Evolutionary conservation across 2,113 vertebrate species (phyloP).

Genomic region (Heterocephalus glaber): DNA sequence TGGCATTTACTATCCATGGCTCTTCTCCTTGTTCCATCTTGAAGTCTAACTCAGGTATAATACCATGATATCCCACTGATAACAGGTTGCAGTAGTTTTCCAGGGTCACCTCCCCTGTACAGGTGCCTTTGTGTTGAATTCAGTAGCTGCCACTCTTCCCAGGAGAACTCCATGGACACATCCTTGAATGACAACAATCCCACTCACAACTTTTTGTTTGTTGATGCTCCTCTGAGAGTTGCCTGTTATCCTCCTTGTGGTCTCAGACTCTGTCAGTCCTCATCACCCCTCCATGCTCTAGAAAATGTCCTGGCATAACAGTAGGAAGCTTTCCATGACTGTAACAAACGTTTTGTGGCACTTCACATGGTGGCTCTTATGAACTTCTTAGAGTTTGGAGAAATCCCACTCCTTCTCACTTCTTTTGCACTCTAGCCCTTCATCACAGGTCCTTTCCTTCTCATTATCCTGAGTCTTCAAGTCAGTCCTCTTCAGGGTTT

Average conservation of each 20-base stretch:
- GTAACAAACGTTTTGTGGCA: background rate
- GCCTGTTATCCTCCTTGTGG: background rate
- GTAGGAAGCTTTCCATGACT: background rate
- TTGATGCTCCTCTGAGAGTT: background rate
- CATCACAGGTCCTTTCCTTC: background rate
- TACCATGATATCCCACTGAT: conserved; percentile 62
- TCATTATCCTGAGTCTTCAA: background rate
- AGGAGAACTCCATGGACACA: conserved; percentile 67
- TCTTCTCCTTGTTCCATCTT: conserved; percentile 77
- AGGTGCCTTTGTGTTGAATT: conserved; percentile 59
- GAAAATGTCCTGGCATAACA: background rate
- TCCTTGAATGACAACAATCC: conserved; percentile 69
- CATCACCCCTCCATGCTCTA: background rate
- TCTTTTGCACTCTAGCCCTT: background rate
- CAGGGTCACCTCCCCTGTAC: conserved; percentile 68
- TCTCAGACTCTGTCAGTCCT: background rate
- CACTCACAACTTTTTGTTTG: background rate
- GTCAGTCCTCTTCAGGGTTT: background rate
- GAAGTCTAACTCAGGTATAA: conserved; percentile 74
- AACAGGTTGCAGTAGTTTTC: conserved; percentile 72
- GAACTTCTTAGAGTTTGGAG: background rate
- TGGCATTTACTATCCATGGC: conserved; percentile 56
- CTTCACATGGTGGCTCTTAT: background rate
- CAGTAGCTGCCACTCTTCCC: conserved; percentile 74
- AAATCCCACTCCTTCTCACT: background rate